Evolutionary conservation across 2,797 vertebrate genomes (phyloP).

Genomic region (Pelodytes ibericus): DNA sequence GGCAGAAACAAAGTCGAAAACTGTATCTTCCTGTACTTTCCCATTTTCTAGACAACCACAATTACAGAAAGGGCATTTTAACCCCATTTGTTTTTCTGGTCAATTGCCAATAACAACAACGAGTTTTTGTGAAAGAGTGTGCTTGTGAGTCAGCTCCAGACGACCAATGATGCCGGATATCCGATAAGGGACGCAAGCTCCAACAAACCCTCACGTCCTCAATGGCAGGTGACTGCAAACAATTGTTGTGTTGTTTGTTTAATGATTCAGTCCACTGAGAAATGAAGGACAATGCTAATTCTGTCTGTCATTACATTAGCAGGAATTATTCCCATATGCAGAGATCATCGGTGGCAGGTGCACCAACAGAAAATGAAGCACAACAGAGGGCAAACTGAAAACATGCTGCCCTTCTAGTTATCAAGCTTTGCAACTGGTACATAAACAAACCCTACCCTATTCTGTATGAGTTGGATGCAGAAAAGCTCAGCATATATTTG

Average conservation of each 20-base stretch:
- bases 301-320: constrained; percentile 4
- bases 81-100: constrained; percentile 12
- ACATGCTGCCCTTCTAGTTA: too few species aligned
- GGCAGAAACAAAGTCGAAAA: constrained; percentile 16
- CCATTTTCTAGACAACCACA: background rate
- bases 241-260: constrained; percentile 1
- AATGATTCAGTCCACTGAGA: background rate
- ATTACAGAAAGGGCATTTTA: background rate
- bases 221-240: constrained; percentile 22
- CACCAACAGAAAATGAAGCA: background rate
- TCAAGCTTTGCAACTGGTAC: too few species aligned
- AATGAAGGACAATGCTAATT: constrained; percentile 20
- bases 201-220: too few species aligned
- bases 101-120: background rate
- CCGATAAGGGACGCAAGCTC: background rate
- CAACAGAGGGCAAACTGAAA: background rate
- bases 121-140: background rate
- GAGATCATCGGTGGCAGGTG: constrained; percentile 17
- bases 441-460: too few species aligned
- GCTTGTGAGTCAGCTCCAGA: background rate
- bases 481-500: too few species aligned
- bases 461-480: too few species aligned
- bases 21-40: constrained; percentile 1
- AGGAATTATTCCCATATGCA: constrained; percentile 32
- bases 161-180: background rate